phyloP scores from a whole-genome alignment of 1,140 invertebrate genomes.

The Drosophila mojavensis region DNA sequence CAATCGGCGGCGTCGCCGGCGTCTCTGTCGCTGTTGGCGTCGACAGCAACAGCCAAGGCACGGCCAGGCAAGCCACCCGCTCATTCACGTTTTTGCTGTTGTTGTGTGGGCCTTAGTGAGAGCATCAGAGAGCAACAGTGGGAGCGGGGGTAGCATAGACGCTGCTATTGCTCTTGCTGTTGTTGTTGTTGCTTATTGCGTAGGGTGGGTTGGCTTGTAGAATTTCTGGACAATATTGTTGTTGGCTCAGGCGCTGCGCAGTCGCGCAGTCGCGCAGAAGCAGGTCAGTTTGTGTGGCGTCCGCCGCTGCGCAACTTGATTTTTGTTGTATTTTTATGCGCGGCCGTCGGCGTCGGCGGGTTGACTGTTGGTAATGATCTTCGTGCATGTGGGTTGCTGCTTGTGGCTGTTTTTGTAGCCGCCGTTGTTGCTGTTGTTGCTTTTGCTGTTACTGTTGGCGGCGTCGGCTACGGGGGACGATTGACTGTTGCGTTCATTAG shows the following conservation, averaged over 20 bases:
- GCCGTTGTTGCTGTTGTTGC: slow-evolving; percentile 14
- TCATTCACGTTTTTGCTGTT: slow-evolving; percentile 67
- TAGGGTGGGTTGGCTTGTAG: slow-evolving; percentile 70
- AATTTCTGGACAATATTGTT: slow-evolving; percentile 62
- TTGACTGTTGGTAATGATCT: slow-evolving; percentile 76
- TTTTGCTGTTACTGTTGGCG: slow-evolving; percentile 27
- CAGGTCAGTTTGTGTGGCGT: slow-evolving; percentile 74
- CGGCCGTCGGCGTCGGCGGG: slow-evolving; percentile 51
- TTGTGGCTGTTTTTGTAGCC: slow-evolving; percentile 41
- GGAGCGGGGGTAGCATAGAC: slow-evolving; percentile 36
- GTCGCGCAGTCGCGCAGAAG: slow-evolving; percentile 59
- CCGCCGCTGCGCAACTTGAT: slow-evolving; percentile 72
- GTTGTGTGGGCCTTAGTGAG: slow-evolving; percentile 53
- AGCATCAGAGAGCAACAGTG: slow-evolving; percentile 62
- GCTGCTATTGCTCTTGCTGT: too few species aligned
- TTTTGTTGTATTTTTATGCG: slow-evolving; percentile 56
- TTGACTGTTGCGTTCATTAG: slow-evolving; percentile 80
- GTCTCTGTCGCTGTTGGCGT: slow-evolving; percentile 32
- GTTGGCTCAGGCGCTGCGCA: slow-evolving; percentile 32
- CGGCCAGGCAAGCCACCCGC: slow-evolving; percentile 69
- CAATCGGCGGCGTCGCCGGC: slow-evolving; percentile 49
- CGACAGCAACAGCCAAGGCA: slow-evolving; percentile 46
- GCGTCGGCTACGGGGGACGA: slow-evolving; percentile 53
- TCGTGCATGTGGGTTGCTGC: slow-evolving; percentile 75
- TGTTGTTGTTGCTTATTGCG: slow-evolving; percentile 35